phyloP scores from a whole-genome alignment of 2,113 vertebrate species.

The Castor canadensis region DNA sequence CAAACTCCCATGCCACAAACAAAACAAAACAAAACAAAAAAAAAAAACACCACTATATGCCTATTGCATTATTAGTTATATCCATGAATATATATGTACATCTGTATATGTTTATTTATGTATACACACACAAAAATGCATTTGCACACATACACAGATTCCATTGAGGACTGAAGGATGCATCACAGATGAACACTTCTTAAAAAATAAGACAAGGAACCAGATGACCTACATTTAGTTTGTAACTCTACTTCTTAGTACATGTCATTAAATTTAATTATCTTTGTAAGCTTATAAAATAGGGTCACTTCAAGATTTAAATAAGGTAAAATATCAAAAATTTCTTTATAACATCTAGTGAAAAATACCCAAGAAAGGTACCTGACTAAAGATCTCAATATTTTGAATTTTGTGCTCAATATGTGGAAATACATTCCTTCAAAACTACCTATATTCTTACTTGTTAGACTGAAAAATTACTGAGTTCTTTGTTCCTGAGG shows the following conservation, averaged over 20 bases:
- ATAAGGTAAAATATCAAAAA: not conserved
- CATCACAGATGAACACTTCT: not conserved
- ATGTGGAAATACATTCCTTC: not conserved
- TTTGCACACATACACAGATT: too few species aligned
- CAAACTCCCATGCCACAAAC: too few species aligned
- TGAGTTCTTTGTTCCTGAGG: not conserved
- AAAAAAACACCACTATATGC: not conserved
- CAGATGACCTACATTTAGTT: not conserved
- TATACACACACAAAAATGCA: too few species aligned
- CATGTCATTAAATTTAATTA: not conserved
- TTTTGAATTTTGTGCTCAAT: not conserved
- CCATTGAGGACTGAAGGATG: not conserved
- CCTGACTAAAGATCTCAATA: not conserved
- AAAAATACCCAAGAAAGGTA: not conserved
- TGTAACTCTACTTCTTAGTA: not conserved
- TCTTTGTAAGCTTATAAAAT: not conserved
- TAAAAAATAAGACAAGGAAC: not conserved
- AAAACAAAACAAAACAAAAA: too few species aligned
- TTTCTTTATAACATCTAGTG: not conserved
- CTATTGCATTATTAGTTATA: not conserved
- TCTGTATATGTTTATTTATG: too few species aligned
- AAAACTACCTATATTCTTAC: not conserved
- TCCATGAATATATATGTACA: not conserved
- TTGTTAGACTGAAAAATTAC: not conserved
- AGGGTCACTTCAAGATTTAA: not conserved